Evolutionary conservation across 2,113 vertebrate genomes (phyloP), one percentile per base, ranked within the genome.

Genomic region (Lanius ludovicianus): DNA sequence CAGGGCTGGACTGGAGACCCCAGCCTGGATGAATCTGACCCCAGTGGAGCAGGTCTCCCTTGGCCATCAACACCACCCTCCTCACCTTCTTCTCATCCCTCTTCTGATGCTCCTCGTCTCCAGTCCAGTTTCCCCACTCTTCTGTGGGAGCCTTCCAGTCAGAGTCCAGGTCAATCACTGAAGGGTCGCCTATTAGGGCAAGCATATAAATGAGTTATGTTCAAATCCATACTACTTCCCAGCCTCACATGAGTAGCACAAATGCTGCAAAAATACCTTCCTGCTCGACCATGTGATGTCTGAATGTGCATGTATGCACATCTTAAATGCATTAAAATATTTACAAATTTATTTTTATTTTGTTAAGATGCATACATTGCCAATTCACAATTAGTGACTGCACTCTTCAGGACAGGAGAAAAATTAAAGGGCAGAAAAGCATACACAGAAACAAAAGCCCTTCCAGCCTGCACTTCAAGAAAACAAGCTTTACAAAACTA

Each of bases 61-160:
- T 28, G 6, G 22, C 71, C 82, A 84, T 39, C 44, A 57, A 2
- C 1, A 6, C 33, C 2, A 1, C 64, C 84, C 31, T 60, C 25
- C 89, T 96, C 71, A 97, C 97, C 95, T 96, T 95, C 64, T 87
- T 93, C 83, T 96, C 33, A 0, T 80, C 57, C 37, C 16, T 50
- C 1, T 1, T 28, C 75, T 89, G 83, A 28, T 79, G 85, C 20
- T 96, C 75, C 62, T 92, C 95, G 50, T 95, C 93, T 93, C 97
- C 97, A 15, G 69, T 94, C 97, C 97, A 97, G 79, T 97, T 97
- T 75, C 97, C 96, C 96, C 97, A 98, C 71, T 98, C 96, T 89
- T 97, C 97, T 0, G 49, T 95, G 59, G 97, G 97, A 85, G 97
- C 96, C 65, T 93, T 98, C 97, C 97, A 97, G 73, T 97, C 97